These are phyloP conservation scores for Caenorhabditis sp. DNA, from an alignment of 2,888 invertebrate species.

Conservation along the genomic window DNA sequence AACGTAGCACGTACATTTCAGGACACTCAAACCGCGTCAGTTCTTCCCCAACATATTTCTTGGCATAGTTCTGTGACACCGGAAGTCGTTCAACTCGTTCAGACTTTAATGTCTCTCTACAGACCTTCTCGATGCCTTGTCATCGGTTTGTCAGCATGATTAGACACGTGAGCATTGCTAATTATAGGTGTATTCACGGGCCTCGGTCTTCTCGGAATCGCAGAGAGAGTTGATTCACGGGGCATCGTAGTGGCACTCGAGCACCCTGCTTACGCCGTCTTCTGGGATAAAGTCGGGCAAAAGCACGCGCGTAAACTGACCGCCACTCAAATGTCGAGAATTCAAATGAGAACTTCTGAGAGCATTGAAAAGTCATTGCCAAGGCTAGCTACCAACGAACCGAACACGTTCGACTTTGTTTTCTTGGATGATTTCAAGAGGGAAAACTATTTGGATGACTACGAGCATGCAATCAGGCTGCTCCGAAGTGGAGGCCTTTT, in stretches of 20 bases:
- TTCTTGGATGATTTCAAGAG: conserved; percentile 80
- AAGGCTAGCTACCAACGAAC: conserved; percentile 62
- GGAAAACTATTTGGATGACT: conserved; percentile 79
- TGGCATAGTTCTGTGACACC: conserved; percentile 74
- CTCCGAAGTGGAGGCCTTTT: conserved; percentile 80
- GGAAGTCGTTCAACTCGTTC: conserved; percentile 75
- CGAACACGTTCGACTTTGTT: conserved; percentile 68
- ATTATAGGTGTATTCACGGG: conserved; percentile 64
- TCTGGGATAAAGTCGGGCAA: conserved; percentile 70
- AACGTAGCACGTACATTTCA: no score
- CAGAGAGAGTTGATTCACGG: conserved; percentile 61
- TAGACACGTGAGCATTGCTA: background rate
- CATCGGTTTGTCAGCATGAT: conserved; percentile 63
- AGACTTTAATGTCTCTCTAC: conserved; percentile 75
- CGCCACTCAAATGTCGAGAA: conserved; percentile 61
- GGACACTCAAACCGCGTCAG: conserved; percentile 66
- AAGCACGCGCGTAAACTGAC: conserved; percentile 66
- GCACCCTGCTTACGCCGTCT: conserved; percentile 67
- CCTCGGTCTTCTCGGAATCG: conserved; percentile 62
- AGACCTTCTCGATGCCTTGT: conserved; percentile 79
- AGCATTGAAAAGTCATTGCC: conserved; percentile 63
- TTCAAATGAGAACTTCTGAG: conserved; percentile 69
- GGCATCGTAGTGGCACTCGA: conserved; percentile 72
- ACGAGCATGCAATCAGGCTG: conserved; percentile 79
- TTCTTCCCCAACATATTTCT: conserved; percentile 62